Evolutionary conservation across 2,113 vertebrate genomes (phyloP).

Genomic region (Calyptomena viridis): DNA sequence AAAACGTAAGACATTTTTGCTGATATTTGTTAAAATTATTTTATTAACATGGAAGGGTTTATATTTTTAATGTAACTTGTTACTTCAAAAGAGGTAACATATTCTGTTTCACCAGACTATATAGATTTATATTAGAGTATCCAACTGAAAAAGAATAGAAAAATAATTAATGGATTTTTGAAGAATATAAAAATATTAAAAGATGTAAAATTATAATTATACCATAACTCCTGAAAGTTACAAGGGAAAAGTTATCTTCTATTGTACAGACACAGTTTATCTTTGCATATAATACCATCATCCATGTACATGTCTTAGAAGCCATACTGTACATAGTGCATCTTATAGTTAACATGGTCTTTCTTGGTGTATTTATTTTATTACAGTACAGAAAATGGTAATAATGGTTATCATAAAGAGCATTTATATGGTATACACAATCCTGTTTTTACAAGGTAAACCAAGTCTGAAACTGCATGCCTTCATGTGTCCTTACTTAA

Average conservation of each 20-base stretch:
- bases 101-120: not conserved
- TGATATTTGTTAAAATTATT: conserved; percentile 38
- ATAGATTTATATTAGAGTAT: not conserved
- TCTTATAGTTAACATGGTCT: conserved; percentile 63
- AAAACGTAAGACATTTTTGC: conserved; percentile 85
- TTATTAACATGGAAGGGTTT: conserved; percentile 12
- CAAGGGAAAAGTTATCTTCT: not conserved
- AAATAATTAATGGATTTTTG: not conserved
- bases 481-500: conserved; percentile 1
- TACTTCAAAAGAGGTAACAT: not conserved
- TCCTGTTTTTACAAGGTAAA: conserved; percentile 90
- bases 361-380: conserved; percentile 81
- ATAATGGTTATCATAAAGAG: conserved; percentile 98
- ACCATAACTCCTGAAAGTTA: not conserved
- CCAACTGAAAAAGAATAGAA: not conserved
- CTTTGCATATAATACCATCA: not conserved
- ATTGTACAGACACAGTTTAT: not conserved
- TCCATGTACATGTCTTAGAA: conserved; percentile 47
- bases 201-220: conserved; percentile 1
- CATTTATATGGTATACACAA: conserved; percentile 87
- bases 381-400: conserved; percentile 95
- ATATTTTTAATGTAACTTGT: conserved; percentile 11
- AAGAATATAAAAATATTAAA: not conserved
- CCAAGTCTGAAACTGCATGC: conserved; percentile 65
- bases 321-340: conserved; percentile 25